A percentile compares a stretch with the other conserved stretches of the same genome.
Conservation (phyloP, 2,888 invertebrate species). For the Operophtera brumata region DNA sequence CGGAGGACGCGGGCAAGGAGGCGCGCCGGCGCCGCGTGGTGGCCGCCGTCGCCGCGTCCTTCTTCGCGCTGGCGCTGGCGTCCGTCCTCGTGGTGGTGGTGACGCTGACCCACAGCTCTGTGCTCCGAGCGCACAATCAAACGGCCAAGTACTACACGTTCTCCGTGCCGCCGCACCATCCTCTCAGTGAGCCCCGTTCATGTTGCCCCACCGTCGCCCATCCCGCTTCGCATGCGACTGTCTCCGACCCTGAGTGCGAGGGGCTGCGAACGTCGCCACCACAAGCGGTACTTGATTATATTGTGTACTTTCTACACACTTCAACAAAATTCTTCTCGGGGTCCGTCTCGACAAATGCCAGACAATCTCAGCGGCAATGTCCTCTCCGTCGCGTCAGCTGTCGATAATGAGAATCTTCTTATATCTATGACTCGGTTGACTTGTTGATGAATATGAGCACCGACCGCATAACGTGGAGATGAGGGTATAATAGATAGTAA, state of each 20-base stretch:
- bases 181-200: conserved; percentile 82
- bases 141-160: conserved; percentile 84
- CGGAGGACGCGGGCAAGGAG: conserved; percentile 82
- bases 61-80: conserved; percentile 86
- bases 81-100: conserved; percentile 89
- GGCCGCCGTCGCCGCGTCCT: conserved; percentile 85
- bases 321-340: conserved; percentile 34
- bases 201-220: conserved; percentile 81
- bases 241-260: conserved; percentile 77
- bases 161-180: conserved; percentile 82
- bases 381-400: conserved; percentile 11
- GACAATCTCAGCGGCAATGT: conserved; percentile 40
- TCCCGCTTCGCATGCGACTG: conserved; percentile 81
- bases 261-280: conserved; percentile 77
- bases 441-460: conserved; percentile 15
- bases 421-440: conserved; percentile 8
- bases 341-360: conserved; percentile 45
- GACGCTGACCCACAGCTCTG: conserved; percentile 87
- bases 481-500: conserved; percentile 27
- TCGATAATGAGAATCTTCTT: neutral
- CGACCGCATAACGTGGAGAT: conserved; percentile 9
- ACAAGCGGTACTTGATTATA: conserved; percentile 64
- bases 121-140: conserved; percentile 82
- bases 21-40: conserved; percentile 85
- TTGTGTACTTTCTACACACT: conserved; percentile 53